Base-by-base conservation (phyloP, 2,797 vertebrate genomes). In the Carduelis carduelis region DNA sequence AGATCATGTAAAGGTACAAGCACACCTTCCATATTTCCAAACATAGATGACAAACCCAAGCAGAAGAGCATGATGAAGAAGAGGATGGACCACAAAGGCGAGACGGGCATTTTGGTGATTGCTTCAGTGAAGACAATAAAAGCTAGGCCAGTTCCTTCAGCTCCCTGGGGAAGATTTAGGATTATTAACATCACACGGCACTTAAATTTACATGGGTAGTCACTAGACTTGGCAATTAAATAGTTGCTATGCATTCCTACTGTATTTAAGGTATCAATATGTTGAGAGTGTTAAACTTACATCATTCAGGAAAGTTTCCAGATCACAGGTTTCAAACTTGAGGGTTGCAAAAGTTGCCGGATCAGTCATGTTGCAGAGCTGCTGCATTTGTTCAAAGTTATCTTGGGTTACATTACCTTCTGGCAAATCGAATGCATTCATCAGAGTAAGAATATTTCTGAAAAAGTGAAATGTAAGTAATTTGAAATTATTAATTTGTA, bases 21-120 rank as follows among this genome's bases (percentile, higher is more conserved):
- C 64, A 99, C 98, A 6, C 99, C 99, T 95, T 99, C 99, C 49
- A 99, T 98, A 91, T 98, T 99, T 57, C 99, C 99, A 91, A 99
- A 99, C 99, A 99, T 99, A 49, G 99, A 99, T 1, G 99, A 99
- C 82, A 99, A 98, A 56, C 99, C 99, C 30, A 99, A 97, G 91
- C 99, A 99, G 98, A 99, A 99, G 52, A 99, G 98, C 99, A 99
- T 99, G 92, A 98, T 53, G 93, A 99, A 99, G 98, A 99, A 99
- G 8, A 99, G 98, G 13, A 99, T 97, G 1, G 99, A 97, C 99
- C 99, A 99, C n/a, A 99, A 39, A 0, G 98, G 98, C 4, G 99
- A 98, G 44, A 98, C 9, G 0, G 99, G 99, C 99, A 99, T 99
- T 97, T 98, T 99, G 76, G 98, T 99, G 96, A 99, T 99, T 44